Percentiles rank a stretch among this genome's conserved stretches.
phyloP scores from a whole-genome alignment of 2,797 vertebrate species.

The Halcyon smyrnensis region DNA sequence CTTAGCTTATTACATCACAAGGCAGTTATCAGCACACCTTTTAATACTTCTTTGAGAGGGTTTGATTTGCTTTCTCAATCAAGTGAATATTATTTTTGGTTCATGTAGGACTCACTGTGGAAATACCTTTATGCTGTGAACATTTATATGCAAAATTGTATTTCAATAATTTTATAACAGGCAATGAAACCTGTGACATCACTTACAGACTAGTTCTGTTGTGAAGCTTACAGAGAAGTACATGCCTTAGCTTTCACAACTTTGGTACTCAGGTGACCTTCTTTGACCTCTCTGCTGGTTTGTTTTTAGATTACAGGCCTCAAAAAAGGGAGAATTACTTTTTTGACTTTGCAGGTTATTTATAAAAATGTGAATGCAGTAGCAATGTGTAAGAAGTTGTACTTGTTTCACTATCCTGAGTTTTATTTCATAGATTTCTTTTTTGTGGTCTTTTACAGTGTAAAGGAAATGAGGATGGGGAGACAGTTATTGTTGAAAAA shows the following conservation, averaged over 20 bases:
- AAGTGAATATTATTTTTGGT: background rate
- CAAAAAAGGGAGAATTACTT: background rate
- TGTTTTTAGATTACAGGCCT: background rate
- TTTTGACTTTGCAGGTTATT: background rate
- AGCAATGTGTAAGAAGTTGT: background rate
- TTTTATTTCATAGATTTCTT: background rate
- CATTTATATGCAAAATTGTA: background rate
- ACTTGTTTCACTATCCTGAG: too few relatives aligned
- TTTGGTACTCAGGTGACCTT: background rate
- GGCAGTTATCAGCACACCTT: background rate
- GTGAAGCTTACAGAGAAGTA: background rate
- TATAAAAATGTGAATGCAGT: rapidly evolving
- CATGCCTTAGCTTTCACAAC: background rate
- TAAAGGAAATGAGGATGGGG: slow-evolving; percentile 84
- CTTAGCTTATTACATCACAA: background rate
- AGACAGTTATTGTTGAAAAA: slow-evolving; percentile 84
- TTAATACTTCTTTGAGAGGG: background rate
- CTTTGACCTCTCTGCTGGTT: background rate
- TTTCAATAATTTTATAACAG: background rate
- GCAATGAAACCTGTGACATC: background rate
- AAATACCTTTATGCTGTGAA: background rate
- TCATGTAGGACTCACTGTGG: background rate
- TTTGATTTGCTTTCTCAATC: background rate
- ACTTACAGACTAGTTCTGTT: background rate
- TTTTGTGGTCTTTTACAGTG: slow-evolving; percentile 70